These are phyloP conservation scores for Sturnus vulgaris DNA, from an alignment of 2,113 vertebrate species.

Conservation along the genomic window DNA sequence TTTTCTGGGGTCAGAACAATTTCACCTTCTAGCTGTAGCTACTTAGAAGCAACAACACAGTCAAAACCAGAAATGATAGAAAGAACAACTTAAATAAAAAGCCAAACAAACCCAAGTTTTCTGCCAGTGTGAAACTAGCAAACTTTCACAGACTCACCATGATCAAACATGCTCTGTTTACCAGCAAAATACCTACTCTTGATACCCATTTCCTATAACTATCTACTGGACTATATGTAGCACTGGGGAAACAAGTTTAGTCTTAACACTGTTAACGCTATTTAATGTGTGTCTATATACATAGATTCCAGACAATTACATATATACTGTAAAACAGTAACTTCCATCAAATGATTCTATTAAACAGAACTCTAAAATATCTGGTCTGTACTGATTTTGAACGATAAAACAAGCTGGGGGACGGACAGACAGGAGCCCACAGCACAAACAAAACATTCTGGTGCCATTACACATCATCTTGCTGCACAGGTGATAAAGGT, in stretches of 20 bases:
- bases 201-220: neutral
- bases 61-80: neutral
- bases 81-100: neutral
- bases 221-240: neutral
- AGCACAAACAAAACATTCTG: neutral
- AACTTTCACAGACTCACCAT: neutral
- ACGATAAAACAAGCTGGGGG: neutral
- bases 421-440: neutral
- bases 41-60: neutral
- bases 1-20: neutral
- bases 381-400: neutral
- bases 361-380: neutral
- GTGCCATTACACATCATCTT: rapidly evolving
- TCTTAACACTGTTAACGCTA: neutral
- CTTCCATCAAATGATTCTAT: neutral
- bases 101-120: neutral
- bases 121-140: neutral
- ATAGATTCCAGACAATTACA: neutral
- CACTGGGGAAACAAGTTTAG: neutral
- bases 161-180: neutral
- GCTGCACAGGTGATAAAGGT: neutral
- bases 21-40: neutral
- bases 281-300: rapidly evolving
- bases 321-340: neutral
- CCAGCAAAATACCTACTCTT: neutral